Evolutionary conservation across 1,140 invertebrate species (phyloP).

Genomic region (Druon quercuslanigerum): DNA sequence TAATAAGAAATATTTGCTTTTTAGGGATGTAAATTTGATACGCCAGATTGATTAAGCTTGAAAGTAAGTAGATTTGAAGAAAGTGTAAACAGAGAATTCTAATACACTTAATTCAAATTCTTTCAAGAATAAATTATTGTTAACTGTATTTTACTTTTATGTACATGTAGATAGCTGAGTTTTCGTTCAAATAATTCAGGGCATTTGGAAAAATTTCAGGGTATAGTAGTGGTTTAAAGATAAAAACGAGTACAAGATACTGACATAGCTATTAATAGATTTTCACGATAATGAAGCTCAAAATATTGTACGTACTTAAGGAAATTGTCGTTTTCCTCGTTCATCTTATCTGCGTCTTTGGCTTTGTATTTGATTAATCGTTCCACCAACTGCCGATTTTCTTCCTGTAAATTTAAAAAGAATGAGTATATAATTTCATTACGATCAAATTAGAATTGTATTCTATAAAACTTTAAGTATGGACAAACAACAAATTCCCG

Average conservation of each 20-base stretch:
- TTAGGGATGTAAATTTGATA: neutral
- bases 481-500: too few relatives aligned
- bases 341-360: constrained; percentile 95
- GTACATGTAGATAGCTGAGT: too few relatives aligned
- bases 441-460: too few relatives aligned
- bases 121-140: neutral
- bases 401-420: constrained; percentile 81
- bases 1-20: neutral
- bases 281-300: neutral
- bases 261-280: constrained; percentile 13
- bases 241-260: neutral
- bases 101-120: neutral
- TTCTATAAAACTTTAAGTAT: too few relatives aligned
- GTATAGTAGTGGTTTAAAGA: neutral
- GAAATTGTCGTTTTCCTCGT: constrained; percentile 95
- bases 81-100: neutral
- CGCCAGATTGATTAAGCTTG: constrained; percentile 3
- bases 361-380: constrained; percentile 93
- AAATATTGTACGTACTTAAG: constrained; percentile 81
- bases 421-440: constrained; percentile 26
- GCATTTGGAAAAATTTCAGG: neutral
- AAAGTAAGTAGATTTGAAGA: neutral
- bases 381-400: constrained; percentile 91
- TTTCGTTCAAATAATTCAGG: too few relatives aligned
- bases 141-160: neutral